phyloP scores from a whole-genome alignment of 2,113 vertebrate genomes.

The Phasianus colchicus region DNA sequence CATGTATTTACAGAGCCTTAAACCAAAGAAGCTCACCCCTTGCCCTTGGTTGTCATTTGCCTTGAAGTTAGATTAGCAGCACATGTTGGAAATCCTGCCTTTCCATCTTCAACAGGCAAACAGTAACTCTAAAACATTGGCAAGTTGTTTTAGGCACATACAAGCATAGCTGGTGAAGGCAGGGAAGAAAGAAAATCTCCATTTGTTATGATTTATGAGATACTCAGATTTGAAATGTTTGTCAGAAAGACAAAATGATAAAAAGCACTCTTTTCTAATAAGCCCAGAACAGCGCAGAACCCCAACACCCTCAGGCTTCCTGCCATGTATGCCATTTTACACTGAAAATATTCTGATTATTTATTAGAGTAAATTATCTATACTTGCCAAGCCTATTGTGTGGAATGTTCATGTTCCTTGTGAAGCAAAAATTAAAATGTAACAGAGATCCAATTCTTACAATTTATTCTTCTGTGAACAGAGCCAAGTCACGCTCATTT shows the following conservation, averaged over 20 bases:
- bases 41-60: background rate
- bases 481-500: slow-evolving; percentile 44
- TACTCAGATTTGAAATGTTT: background rate
- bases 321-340: background rate
- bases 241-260: background rate
- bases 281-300: background rate
- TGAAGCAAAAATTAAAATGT: slow-evolving; percentile 15
- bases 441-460: slow-evolving; percentile 35
- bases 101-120: background rate
- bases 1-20: background rate
- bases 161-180: background rate
- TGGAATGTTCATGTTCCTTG: background rate
- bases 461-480: slow-evolving; percentile 27
- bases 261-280: background rate
- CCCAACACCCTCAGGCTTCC: background rate
- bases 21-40: background rate
- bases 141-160: background rate
- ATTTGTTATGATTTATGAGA: background rate
- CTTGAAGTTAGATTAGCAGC: background rate
- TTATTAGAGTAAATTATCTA: background rate
- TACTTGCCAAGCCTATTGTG: background rate
- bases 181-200: background rate
- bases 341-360: background rate
- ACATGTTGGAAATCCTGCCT: accelerated
- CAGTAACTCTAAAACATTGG: accelerated